Evolutionary conservation across 2,113 vertebrate genomes (phyloP), one percentile per base, ranked within the genome.

Genomic region (Leuciscus idus): DNA sequence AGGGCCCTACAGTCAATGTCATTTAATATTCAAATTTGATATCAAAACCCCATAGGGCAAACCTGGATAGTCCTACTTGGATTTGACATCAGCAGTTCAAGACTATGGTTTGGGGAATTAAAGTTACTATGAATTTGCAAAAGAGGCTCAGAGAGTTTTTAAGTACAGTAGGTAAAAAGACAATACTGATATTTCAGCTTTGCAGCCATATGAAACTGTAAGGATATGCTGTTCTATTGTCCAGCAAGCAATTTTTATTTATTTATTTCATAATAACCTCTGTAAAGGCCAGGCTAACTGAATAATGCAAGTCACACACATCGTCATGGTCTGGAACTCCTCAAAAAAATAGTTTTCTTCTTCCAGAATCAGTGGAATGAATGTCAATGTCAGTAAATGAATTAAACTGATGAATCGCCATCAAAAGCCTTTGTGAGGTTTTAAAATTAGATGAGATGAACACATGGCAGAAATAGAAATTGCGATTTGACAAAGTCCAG

Each of bases 11-110:
- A 85, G 59, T 78, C 88, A 86, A 84, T 84, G 82, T 84, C 82
- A 84, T 84, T 84, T 84, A 73, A 73, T 57, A 84, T 84, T 84
- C 50, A 84, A 57, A 84, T 84, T 84, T 73, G 66, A 84, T 73
- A 52, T 43, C 23, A 19, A 23, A 73, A 43, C 50, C 52, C 68
- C 82, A 84, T 26, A 59, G n/a, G 52, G 66, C 68, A 84, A 43
- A 74, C 82, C 7, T 57, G 48, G 52, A n/a, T 17, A 43, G 68
- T 73, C 50, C 68, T 83, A 21, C 68, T 73, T 73, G 21, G 66
- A 52, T 70, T 66, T 68, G 28, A 82, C 57, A 81, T 64, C 36
- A 64, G 15, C 59, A 46, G 36, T n/a, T 64, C n/a, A 70, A 50
- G 64, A 59, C 1, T 6, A 30, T 50, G n/a, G 13, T 82, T 70